Evolutionary conservation across 2,113 vertebrate species (phyloP).

Genomic region (Crotalus horridus): DNA sequence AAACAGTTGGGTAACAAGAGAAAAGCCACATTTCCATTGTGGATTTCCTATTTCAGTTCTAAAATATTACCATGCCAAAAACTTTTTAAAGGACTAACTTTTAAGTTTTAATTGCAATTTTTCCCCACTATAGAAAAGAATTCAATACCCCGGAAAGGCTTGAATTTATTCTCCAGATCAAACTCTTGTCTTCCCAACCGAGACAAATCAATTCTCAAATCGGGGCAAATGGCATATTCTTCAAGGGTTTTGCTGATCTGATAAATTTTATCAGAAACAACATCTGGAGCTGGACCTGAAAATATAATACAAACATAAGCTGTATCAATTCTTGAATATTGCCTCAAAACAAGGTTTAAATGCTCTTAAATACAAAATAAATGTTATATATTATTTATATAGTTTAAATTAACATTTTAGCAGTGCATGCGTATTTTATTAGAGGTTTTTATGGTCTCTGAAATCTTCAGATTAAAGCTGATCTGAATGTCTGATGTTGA

Average conservation of each 20-base stretch:
- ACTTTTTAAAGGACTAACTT: background rate
- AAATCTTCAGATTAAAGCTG: background rate
- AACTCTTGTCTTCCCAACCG: conserved; percentile 95
- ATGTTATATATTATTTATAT: background rate
- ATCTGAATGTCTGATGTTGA: background rate
- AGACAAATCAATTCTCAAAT: conserved; percentile 91
- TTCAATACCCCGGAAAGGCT: conserved; percentile 93
- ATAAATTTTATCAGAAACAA: conserved; percentile 90
- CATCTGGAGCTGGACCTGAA: conserved; percentile 90
- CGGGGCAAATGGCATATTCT: conserved; percentile 94
- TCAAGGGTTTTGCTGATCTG: conserved; percentile 97
- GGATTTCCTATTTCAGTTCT: background rate
- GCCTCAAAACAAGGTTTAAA: background rate
- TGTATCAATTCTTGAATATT: background rate
- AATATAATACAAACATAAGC: conserved; percentile 29
- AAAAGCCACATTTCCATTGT: background rate
- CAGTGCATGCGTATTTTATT: background rate
- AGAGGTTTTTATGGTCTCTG: background rate
- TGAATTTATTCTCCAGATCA: conserved; percentile 99
- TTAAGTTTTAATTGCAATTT: background rate
- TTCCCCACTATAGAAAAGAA: conserved; percentile 22
- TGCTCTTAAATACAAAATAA: background rate
- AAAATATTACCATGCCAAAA: background rate
- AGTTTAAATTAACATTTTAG: background rate
- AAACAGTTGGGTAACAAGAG: background rate